These are phyloP conservation scores for Megamerina dolium DNA, from an alignment of 2,888 invertebrate genomes.

Conservation along the genomic window DNA sequence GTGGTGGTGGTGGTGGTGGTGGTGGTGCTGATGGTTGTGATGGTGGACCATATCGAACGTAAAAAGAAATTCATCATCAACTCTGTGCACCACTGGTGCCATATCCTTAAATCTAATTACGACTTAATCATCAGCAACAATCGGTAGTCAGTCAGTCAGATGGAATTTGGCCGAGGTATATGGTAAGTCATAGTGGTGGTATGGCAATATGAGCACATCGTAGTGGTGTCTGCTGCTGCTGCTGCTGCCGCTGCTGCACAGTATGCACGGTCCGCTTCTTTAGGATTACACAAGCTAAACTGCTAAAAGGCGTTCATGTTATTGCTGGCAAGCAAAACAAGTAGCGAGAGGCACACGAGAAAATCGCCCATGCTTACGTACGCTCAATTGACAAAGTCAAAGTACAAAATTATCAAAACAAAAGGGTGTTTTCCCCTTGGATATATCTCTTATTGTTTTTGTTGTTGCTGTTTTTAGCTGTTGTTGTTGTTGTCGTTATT, in stretches of 20 bases:
- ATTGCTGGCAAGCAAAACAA: too few species aligned
- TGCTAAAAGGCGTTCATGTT: conserved; percentile 7
- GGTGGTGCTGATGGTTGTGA: too few species aligned
- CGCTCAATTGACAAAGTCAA: conserved; percentile 47
- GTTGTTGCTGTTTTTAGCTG: conserved; percentile 1
- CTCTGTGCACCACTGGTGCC: conserved; percentile 40
- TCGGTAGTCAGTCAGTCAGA: too few species aligned
- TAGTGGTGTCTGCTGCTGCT: conserved; percentile 27
- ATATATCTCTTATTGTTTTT: conserved; percentile 5
- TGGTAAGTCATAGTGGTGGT: conserved; percentile 5
- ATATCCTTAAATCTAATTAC: conserved; percentile 50
- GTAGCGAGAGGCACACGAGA: too few species aligned
- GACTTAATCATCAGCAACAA: conserved; percentile 44
- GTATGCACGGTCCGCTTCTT: background rate
- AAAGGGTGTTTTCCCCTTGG: conserved; percentile 3
- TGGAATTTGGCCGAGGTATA: conserved; percentile 1
- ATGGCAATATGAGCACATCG: conserved; percentile 11
- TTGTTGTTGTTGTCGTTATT: conserved; percentile 6
- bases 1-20: too few species aligned
- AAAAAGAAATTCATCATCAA: conserved; percentile 41
- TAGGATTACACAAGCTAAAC: conserved; percentile 1
- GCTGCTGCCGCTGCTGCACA: background rate
- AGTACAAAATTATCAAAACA: conserved; percentile 15
- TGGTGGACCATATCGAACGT: too few species aligned
- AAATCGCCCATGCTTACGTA: too few species aligned